These are phyloP conservation scores for Caerostris darwini DNA, from an alignment of 1,140 invertebrate genomes.

Conservation along the genomic window DNA sequence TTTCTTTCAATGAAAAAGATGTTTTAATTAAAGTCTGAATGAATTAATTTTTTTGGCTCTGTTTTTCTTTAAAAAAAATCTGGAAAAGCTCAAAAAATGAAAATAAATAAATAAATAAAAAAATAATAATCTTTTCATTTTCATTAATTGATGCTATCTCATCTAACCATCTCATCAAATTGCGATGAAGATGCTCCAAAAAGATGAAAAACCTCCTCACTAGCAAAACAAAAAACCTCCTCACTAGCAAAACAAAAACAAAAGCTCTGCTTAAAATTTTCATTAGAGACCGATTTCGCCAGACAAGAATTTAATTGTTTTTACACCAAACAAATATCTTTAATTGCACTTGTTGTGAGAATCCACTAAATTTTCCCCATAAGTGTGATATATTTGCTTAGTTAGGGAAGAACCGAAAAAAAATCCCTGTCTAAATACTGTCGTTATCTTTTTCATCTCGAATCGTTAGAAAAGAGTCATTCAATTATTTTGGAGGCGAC, in stretches of 20 bases:
- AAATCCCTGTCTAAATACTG: neutral
- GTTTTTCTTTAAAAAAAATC: too few species aligned
- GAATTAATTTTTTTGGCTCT: too few species aligned
- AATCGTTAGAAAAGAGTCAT: constrained; percentile 28
- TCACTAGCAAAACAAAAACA: neutral
- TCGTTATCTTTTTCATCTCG: neutral
- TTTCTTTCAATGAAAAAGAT: too few species aligned
- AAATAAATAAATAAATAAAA: neutral
- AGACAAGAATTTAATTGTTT: constrained; percentile 33
- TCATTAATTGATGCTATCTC: neutral
- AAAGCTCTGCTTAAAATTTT: neutral
- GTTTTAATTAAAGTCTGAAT: too few species aligned
- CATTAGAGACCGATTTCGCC: neutral
- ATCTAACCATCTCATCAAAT: neutral
- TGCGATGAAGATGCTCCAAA: neutral
- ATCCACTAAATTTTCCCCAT: neutral
- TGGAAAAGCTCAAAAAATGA: too few species aligned
- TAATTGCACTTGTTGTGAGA: constrained; percentile 13
- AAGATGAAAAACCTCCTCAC: neutral
- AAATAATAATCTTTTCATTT: neutral
- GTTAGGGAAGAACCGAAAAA: neutral
- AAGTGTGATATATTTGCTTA: constrained; percentile 39
- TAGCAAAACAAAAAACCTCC: neutral
- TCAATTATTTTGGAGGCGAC: constrained; percentile 61
- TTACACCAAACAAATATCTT: constrained; percentile 25